These are phyloP conservation scores for Argentina silus DNA, from an alignment of 2,797 vertebrate genomes.

Conservation along the genomic window DNA sequence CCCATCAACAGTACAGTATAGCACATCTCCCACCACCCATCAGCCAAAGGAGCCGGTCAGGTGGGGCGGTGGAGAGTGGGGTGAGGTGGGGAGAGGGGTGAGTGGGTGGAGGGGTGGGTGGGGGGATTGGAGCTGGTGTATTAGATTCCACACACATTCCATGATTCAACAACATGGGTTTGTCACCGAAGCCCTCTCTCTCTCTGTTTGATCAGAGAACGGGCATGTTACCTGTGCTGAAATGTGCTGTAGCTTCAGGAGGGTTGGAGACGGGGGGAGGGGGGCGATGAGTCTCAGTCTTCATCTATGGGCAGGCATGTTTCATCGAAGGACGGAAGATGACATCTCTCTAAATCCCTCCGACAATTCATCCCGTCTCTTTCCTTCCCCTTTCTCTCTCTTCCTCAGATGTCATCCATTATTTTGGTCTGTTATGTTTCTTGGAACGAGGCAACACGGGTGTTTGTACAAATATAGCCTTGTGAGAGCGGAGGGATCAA, in stretches of 20 bases:
- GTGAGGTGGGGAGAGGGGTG: background rate
- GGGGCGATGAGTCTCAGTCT: background rate
- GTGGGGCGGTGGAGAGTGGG: background rate
- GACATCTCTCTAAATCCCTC: conserved; percentile 8
- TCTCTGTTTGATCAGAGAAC: conserved; percentile 18
- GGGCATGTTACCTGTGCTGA: conserved; percentile 2
- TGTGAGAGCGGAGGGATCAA: background rate
- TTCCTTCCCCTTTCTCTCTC: background rate
- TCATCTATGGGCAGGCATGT: conserved; percentile 14
- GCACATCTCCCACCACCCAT: conserved; percentile 23
- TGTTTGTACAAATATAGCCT: background rate
- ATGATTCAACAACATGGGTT: conserved; percentile 39
- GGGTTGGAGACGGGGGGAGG: conserved; percentile 4
- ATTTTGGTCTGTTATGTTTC: conserved; percentile 35
- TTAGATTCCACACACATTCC: conserved; percentile 44
- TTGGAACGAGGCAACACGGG: conserved; percentile 14
- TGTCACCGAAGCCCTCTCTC: conserved; percentile 12
- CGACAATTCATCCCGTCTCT: background rate
- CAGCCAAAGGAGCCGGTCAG: conserved; percentile 11
- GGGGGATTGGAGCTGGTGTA: conserved; percentile 37
- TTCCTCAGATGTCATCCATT: conserved; percentile 2
- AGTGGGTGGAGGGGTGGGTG: conserved; percentile 14
- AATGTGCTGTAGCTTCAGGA: background rate
- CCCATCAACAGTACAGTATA: conserved; percentile 16
- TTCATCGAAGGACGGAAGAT: conserved; percentile 29